Base-by-base conservation (phyloP, 2,888 invertebrate genomes). In the Leistus spinibarbis region DNA sequence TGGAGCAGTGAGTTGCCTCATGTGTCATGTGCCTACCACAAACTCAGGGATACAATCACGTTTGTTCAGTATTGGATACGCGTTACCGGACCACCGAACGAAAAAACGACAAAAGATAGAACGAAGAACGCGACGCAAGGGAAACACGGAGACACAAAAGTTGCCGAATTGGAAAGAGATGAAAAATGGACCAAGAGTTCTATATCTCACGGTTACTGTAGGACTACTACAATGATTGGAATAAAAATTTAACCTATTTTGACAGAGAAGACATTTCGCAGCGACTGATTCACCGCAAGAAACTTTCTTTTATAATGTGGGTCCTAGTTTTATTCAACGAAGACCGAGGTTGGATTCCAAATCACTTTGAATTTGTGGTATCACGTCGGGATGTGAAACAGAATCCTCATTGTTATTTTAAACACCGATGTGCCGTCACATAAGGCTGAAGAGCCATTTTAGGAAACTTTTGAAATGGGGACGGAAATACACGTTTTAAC, bases 41-140 rank as follows among this genome's bases (percentile, higher is more conserved):
- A 63, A 71, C 71, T 64, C 22, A 23, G 69, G 63, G 56, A 64
- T 65, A 64, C 64, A 71, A 71, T 71, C 64, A 71, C 64, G 65
- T 54, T 24, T 56, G 64, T 17, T 54, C 64, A 71, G 56, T 71
- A 71, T 56, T 71, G 64, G 56, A 54, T 69, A 60, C 62, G 60
- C 69, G 69, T 69, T 40, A 62, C 60, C 24, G 62, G 27, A 40
- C 3, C 40, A 40, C 40, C 27, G 1, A 40, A 5, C 40, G 40
- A 7, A 40, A 40, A 40, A 40, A 40, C 7, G 13, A 40, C 1
- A 13, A 40, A 40, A 40, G 13, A 40, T 40, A 40, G 7, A 40
- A 7, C 40, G 40, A 40, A 40, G 13, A 40, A 13, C 40, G 13
- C 40, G 40, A 40, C 7, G 4, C 40, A 40, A 13, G 13, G 40